Base-by-base conservation (phyloP, 2,113 vertebrate species). In the Plecturocebus donacophilus region DNA sequence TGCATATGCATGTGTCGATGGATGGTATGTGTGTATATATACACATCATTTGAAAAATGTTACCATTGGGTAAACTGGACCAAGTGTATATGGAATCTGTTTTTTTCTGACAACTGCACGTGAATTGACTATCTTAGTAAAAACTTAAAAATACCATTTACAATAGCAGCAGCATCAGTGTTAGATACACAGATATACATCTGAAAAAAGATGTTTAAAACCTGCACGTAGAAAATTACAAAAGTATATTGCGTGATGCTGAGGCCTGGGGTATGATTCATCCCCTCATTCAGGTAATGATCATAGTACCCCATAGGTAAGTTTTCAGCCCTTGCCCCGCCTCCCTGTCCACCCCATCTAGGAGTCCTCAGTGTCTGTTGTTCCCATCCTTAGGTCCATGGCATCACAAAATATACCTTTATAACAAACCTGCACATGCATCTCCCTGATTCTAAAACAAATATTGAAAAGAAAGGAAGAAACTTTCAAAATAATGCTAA, bases 131-230 rank as follows among this genome's bases (percentile, higher is more conserved):
- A 4, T 82, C 85, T 86, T 42, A 79, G 47, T 61, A 89, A 49
- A 76, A 83, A 32, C 30, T 70, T 88, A 83, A 84, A 61, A 89
- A 52, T 77, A 23, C 30, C 42, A 71, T 81, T 94, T 94, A 76
- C 9, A 96, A 4, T 94, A 66, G 6, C 30, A 54, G 4, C 23
- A 84, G 61, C 12, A 70, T 27, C 83, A 92, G 80, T 80, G 70
- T 47, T 66, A 93, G 90, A 49, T 80, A 73, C 10, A 9, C 52
- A 64, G 23, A 16, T 25, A 75, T 66, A 73, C 85, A 40, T 89
- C 27, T 89, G 68, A 25, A 47, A 75, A 93, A 80, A 93, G 35
- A 25, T 70, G 38, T 68, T 90, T 35, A 90, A 71, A 32, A 75
- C 54, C 14, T 87, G 6, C 54, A 40, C 58, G 17, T 35, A 79